These are phyloP conservation scores for Chiroxiphia lanceolata DNA, from an alignment of 2,797 vertebrate species.

Conservation along the genomic window DNA sequence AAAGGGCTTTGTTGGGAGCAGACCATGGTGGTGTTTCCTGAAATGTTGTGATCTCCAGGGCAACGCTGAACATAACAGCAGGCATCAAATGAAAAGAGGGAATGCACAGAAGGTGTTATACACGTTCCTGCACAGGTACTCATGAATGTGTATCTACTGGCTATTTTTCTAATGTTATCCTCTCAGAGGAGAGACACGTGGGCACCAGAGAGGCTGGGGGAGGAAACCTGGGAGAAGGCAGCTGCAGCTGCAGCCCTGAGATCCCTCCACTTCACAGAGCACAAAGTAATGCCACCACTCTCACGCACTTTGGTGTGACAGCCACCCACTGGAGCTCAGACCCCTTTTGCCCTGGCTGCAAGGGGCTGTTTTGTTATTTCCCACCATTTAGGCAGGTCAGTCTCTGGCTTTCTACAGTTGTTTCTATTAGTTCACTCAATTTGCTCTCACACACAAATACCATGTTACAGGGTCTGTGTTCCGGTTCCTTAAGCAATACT, in stretches of 20 bases:
- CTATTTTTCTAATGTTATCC: background rate
- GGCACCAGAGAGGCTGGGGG: background rate
- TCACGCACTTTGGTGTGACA: background rate
- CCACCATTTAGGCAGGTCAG: background rate
- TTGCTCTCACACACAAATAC: background rate
- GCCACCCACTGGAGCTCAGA: rapidly evolving
- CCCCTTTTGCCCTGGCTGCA: background rate
- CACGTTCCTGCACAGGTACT: rapidly evolving
- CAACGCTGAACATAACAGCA: background rate
- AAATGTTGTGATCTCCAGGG: background rate
- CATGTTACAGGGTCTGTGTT: background rate
- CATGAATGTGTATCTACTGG: background rate
- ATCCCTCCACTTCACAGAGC: rapidly evolving
- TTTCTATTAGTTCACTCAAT: background rate
- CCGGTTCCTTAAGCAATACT: background rate
- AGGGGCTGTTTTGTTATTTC: background rate
- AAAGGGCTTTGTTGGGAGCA: background rate
- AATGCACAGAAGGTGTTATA: background rate
- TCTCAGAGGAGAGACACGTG: rapidly evolving
- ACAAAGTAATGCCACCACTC: background rate
- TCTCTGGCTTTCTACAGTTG: background rate
- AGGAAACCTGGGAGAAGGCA: background rate
- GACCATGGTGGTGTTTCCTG: background rate
- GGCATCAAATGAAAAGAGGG: background rate
- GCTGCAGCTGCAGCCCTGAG: background rate